Base-by-base conservation (phyloP, 1,140 invertebrate species). In the Drosophila pectinifera region DNA sequence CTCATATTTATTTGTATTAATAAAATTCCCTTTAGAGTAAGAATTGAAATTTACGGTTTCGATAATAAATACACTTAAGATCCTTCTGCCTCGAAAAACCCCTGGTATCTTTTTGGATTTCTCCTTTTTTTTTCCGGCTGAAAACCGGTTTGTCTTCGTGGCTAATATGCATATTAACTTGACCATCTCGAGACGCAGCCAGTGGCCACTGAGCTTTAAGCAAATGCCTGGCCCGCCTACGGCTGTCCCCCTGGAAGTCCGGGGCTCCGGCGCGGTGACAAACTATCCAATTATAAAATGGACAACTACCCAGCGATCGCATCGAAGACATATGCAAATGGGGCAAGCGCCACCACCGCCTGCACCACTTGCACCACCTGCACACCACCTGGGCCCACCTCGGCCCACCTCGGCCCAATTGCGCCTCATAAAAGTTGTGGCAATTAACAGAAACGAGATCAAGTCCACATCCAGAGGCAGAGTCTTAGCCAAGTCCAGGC, bases 361-460 rank as follows among this genome's bases (percentile, higher is more conserved):
- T 67, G 48, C 74, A 56, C 59, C 59, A 76, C 63, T 55, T 56
- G 36, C 41, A 28, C 59, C 59, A 76, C 63, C 63, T 56, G 36
- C 41, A 28, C 43, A 3, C 3, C 26, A 26, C 39, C 14, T 18
- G n/a, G 14, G 13, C 13, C 14, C 26, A 26, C 26, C 28, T 28
- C 6, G 26, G 26, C 26, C 26, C 26, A 28, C 20, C 38, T 56
- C 20, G 39, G 11, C 68, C 65, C 68, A 70, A 72, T 72, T 72
- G 68, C 59, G 67, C 51, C 67, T 86, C 74, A 86, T 85, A 85
- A 85, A 89, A 78, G 69, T 80, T 78, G 77, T 78, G 58, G 78
- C 80, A 89, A 89, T 89, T 89, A 90, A 89, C 77, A 68, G 69
- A 72, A 80, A 84, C 73, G 49, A 89, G 80, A 89, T 84, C 77